phyloP scores from a whole-genome alignment of 1,140 invertebrate genomes.

The Adelges cooleyi region DNA sequence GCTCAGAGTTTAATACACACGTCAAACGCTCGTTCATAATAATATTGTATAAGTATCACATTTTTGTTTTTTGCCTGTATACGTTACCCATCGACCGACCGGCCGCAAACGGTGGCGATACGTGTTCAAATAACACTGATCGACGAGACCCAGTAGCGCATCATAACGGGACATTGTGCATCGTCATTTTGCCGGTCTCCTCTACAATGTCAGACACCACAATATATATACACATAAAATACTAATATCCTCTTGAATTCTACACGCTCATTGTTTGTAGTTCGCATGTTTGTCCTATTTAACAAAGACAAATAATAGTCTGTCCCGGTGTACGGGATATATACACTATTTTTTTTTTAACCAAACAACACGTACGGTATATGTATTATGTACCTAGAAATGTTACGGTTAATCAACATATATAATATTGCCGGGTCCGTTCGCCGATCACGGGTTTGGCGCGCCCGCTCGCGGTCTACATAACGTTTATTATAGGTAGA shows the following conservation, averaged over 20 bases:
- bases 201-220: conserved; percentile 14
- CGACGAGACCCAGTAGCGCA: conserved; percentile 27
- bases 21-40: background rate
- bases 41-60: background rate
- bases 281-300: conserved; percentile 27
- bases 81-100: background rate
- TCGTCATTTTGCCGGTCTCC: conserved; percentile 11
- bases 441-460: no score
- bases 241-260: conserved; percentile 21
- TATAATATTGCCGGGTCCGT: no score
- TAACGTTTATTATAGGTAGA: no score
- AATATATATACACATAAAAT: conserved; percentile 22
- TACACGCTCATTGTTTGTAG: conserved; percentile 25
- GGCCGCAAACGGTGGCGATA: background rate
- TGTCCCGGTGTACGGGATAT: no score
- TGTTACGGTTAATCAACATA: background rate
- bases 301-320: conserved; percentile 18
- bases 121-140: conserved; percentile 16
- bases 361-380: background rate
- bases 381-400: background rate
- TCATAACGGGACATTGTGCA: conserved; percentile 26
- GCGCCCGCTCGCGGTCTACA: no score
- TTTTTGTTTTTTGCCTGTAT: background rate
- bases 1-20: background rate
- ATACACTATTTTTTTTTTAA: no score